phyloP scores from a whole-genome alignment of 1,140 invertebrate species.

The Heliconius hewitsoni region DNA sequence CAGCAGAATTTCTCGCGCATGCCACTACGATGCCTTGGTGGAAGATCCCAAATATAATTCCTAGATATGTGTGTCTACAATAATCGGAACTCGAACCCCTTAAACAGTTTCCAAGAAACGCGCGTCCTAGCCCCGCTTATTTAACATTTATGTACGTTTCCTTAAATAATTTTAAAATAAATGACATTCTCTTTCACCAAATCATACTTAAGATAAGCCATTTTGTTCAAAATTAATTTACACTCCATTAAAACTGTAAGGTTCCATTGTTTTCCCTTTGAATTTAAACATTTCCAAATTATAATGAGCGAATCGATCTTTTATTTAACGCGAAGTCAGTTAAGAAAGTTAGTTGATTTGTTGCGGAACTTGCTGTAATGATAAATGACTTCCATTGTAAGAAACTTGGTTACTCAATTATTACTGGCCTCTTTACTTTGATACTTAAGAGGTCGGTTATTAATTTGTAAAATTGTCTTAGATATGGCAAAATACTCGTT shows the following conservation, averaged over 20 bases:
- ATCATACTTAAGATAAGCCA: background rate
- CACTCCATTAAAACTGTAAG: slow-evolving; percentile 14
- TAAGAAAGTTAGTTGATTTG: slow-evolving; percentile 26
- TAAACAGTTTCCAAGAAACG: too few relatives aligned
- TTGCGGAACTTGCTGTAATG: slow-evolving; percentile 23
- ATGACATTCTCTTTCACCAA: background rate
- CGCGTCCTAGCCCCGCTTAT: too few relatives aligned
- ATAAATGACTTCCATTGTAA: slow-evolving; percentile 33
- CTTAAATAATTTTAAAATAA: background rate
- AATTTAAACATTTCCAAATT: background rate
- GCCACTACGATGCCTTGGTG: too few relatives aligned
- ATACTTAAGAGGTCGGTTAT: background rate
- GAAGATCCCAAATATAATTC: too few relatives aligned
- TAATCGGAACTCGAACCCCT: too few relatives aligned
- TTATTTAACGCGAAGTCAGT: slow-evolving; percentile 14
- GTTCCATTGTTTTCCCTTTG: background rate
- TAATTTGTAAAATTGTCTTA: background rate
- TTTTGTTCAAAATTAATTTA: slow-evolving; percentile 14
- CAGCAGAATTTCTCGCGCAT: too few relatives aligned
- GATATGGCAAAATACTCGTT: too few relatives aligned
- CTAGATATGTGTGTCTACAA: too few relatives aligned
- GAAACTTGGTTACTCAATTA: slow-evolving; percentile 8
- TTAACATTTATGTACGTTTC: too few relatives aligned
- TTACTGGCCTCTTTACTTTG: background rate
- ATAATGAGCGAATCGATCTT: slow-evolving; percentile 20